A percentile compares a stretch with the other conserved stretches of the same genome.
These are phyloP conservation scores for Nematostella vectensis DNA, from an alignment of 92 coral and sea anemone genomes.

Conservation along the genomic window DNA sequence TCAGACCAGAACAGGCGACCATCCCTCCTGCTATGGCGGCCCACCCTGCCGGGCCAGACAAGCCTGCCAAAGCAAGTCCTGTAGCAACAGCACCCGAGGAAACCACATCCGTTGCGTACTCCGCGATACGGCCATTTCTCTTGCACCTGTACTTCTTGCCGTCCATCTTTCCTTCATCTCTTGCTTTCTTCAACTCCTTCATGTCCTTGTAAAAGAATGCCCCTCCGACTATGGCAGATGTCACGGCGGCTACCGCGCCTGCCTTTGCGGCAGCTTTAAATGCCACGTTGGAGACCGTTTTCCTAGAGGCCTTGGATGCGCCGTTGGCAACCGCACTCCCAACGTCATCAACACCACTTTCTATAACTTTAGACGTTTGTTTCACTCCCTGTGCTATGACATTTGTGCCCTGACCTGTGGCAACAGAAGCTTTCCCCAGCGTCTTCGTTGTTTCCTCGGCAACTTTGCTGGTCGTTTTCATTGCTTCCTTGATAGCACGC, in stretches of 20 bases:
- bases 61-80: conserved; percentile 6
- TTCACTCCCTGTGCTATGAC: too few species aligned
- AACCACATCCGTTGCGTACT: conserved; percentile 11
- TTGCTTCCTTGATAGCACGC: neutral
- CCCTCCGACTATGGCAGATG: conserved; percentile 19
- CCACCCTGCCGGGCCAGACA: conserved; percentile 19
- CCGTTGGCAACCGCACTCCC: neutral
- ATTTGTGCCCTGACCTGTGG: too few species aligned
- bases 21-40: conserved; percentile 22
- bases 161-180: neutral
- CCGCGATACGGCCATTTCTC: neutral
- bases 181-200: neutral
- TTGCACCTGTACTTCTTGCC: neutral
- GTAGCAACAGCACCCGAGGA: conserved; percentile 8
- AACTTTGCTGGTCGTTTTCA: neutral
- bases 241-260: conserved; percentile 3
- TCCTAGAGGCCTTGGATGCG: neutral
- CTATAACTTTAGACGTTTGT: too few species aligned
- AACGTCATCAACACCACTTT: too few species aligned
- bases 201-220: conserved; percentile 7
- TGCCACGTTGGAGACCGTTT: neutral
- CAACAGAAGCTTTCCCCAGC: too few species aligned
- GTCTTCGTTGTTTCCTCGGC: neutral
- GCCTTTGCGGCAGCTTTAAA: conserved; percentile 9
- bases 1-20: conserved; percentile 6